Evolutionary conservation across 2,113 vertebrate species (phyloP).

Genomic region (Chrysochloris asiatica): DNA sequence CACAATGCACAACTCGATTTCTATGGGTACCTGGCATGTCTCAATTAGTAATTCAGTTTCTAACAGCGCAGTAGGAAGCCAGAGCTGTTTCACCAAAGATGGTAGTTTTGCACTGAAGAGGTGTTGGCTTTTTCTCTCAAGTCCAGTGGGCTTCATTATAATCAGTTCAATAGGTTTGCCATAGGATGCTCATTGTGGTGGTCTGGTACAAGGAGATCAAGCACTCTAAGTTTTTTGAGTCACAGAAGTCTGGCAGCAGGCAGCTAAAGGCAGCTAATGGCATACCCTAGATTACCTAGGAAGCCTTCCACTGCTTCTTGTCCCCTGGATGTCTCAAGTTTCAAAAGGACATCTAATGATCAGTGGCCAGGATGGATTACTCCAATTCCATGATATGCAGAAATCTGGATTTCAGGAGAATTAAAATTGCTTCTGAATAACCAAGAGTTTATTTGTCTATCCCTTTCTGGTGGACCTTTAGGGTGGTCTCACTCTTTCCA

Average conservation of each 20-base stretch:
- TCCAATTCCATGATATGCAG: neutral
- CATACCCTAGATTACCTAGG: neutral
- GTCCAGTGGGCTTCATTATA: neutral
- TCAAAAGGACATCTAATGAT: neutral
- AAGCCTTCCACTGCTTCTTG: neutral
- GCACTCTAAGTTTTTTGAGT: neutral
- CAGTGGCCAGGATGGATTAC: neutral
- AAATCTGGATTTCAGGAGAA: neutral
- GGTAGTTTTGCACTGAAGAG: neutral
- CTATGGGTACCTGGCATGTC: too few species aligned
- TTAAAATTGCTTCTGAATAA: neutral
- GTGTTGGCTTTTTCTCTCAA: neutral
- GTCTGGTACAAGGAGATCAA: neutral
- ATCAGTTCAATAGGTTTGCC: neutral
- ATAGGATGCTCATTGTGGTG: too few species aligned
- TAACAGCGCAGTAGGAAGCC: neutral
- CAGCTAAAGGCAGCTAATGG: neutral
- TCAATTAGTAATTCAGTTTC: neutral
- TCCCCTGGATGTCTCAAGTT: too few species aligned
- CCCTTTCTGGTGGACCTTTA: neutral
- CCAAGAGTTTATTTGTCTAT: too few species aligned
- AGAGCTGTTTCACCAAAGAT: neutral
- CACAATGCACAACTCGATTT: neutral
- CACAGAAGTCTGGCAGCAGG: neutral
- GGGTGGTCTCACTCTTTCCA: neutral